Conservation (phyloP, 2,888 invertebrate species). For the Sinohyriopsis cumingii region DNA sequence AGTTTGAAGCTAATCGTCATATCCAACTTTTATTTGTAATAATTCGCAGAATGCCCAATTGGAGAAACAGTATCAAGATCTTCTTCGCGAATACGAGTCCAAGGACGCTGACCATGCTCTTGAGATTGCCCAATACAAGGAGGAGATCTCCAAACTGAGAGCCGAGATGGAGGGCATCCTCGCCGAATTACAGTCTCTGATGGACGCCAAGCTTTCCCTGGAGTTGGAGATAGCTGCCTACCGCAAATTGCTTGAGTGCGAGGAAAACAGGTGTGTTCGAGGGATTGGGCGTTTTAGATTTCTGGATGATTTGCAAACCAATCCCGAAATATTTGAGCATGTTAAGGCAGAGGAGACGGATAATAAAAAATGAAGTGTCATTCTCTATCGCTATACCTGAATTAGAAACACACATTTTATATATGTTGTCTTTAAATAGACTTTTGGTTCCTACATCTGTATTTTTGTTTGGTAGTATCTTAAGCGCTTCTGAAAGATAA, state of each 20-base stretch:
- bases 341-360: no score
- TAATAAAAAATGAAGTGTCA: no score
- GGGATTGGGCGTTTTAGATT: background rate
- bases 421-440: no score
- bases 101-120: conserved; percentile 73
- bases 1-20: no score
- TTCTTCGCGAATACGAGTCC: conserved; percentile 73
- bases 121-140: conserved; percentile 66
- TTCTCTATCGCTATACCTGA: no score
- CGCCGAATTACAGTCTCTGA: conserved; percentile 72
- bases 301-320: no score
- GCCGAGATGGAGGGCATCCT: conserved; percentile 70
- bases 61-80: conserved; percentile 73
- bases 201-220: conserved; percentile 75
- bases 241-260: conserved; percentile 75
- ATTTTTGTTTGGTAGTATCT: no score
- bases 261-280: conserved; percentile 73
- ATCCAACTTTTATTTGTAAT: no score
- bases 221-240: conserved; percentile 76
- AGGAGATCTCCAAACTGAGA: conserved; percentile 67
- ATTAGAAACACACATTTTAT: no score
- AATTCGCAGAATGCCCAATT: conserved; percentile 72
- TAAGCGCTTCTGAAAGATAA: no score
- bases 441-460: no score
- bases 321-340: no score